Conservation (phyloP, 1,140 invertebrate species). For the Lepidurus couesii region DNA sequence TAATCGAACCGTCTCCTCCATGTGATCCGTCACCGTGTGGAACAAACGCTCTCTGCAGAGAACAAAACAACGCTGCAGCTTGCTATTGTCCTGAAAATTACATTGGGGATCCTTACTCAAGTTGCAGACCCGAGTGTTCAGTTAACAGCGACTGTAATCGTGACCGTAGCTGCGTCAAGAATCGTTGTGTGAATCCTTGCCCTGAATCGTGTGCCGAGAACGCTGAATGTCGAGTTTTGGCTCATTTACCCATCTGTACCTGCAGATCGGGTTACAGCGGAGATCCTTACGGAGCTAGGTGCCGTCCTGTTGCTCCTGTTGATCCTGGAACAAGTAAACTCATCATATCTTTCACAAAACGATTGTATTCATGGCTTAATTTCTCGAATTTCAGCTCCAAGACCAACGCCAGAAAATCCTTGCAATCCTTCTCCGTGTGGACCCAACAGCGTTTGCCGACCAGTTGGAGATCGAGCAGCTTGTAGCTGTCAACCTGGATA, state of each 20-base stretch:
- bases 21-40: constrained; percentile 70
- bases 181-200: constrained; percentile 71
- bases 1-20: constrained; percentile 59
- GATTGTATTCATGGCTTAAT: not conserved
- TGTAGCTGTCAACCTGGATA: constrained; percentile 73
- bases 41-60: constrained; percentile 67
- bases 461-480: constrained; percentile 61
- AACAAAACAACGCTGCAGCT: constrained; percentile 41
- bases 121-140: constrained; percentile 66
- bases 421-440: constrained; percentile 51
- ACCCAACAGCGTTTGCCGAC: constrained; percentile 44
- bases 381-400: constrained; percentile 45
- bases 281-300: constrained; percentile 65
- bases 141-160: constrained; percentile 64
- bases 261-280: constrained; percentile 66
- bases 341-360: too few species aligned
- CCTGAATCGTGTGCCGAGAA: constrained; percentile 67
- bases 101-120: constrained; percentile 65
- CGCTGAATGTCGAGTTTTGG: constrained; percentile 63
- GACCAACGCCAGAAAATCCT: constrained; percentile 72
- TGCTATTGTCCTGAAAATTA: constrained; percentile 52
- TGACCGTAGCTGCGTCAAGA: constrained; percentile 63
- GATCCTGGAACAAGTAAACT: constrained; percentile 2
- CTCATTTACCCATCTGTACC: constrained; percentile 65
- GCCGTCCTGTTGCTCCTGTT: constrained; percentile 42